Evolutionary conservation across 2,113 vertebrate species (phyloP).

Genomic region (Lophotis ruficrista): DNA sequence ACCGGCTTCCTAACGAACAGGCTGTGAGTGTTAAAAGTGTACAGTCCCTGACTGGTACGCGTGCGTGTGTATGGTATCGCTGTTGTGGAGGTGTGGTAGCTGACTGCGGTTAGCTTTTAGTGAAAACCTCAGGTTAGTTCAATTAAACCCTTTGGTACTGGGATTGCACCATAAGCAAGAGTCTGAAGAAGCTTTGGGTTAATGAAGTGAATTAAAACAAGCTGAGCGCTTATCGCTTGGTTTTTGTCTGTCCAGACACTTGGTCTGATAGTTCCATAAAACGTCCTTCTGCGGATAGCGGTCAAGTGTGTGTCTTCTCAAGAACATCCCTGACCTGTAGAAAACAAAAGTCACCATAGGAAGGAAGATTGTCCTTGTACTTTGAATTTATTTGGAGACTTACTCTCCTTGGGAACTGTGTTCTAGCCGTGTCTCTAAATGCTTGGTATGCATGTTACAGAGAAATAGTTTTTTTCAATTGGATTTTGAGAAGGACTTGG

Average conservation of each 20-base stretch:
- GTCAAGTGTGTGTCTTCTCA: background rate
- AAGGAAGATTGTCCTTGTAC: background rate
- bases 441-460: background rate
- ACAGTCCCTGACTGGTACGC: rapidly evolving
- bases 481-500: background rate
- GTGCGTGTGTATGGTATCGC: rapidly evolving
- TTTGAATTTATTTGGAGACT: background rate
- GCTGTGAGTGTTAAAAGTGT: no score
- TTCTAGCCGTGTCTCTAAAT: background rate
- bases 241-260: background rate
- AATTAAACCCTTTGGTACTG: background rate
- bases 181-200: background rate
- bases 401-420: background rate
- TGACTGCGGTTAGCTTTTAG: background rate
- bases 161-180: background rate
- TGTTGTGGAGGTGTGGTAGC: background rate
- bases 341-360: background rate
- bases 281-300: background rate
- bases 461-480: background rate
- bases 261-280: background rate
- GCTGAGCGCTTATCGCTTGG: background rate
- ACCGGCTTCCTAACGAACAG: rapidly evolving
- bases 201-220: background rate
- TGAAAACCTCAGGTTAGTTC: background rate
- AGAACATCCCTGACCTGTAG: background rate